Evolutionary conservation across 2,888 invertebrate species (phyloP).

Genomic region (Leucoptera coffeella): DNA sequence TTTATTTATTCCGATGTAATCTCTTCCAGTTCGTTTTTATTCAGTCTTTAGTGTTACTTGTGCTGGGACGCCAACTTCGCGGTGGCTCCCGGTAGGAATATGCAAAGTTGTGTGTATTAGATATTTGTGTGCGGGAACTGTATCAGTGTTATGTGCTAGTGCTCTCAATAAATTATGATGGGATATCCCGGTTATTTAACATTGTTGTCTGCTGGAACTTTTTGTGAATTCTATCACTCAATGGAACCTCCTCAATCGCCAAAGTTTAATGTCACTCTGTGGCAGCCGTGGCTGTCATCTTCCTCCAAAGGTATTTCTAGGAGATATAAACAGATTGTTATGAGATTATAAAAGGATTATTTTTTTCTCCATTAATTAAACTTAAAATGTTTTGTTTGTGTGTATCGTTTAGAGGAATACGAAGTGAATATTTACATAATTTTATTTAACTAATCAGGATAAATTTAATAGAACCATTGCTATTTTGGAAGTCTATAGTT

Average conservation of each 20-base stretch:
- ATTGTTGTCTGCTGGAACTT: constrained; percentile 27
- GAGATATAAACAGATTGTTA: no score
- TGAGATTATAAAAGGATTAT: no score
- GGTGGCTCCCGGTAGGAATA: background rate
- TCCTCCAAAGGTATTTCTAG: constrained; percentile 32
- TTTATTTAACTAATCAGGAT: no score
- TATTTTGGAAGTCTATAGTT: no score
- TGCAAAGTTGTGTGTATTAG: no score
- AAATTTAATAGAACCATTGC: no score
- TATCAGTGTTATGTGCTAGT: constrained; percentile 1
- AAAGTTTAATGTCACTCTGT: constrained; percentile 41
- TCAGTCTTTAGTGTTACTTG: constrained; percentile 53
- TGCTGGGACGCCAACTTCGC: constrained; percentile 26
- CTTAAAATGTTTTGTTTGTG: no score
- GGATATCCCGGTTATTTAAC: constrained; percentile 39
- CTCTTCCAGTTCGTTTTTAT: constrained; percentile 52
- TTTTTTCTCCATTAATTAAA: no score
- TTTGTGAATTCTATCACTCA: constrained; percentile 22
- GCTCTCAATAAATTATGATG: constrained; percentile 22
- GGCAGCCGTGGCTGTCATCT: constrained; percentile 44
- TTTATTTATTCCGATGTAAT: constrained; percentile 57
- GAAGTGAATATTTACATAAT: no score
- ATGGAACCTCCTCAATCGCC: constrained; percentile 50
- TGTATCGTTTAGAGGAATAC: no score
- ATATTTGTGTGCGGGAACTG: no score